Evolutionary conservation across 2,797 vertebrate species (phyloP), one percentile per base, ranked within the genome.

Genomic region (Hirundo rustica): DNA sequence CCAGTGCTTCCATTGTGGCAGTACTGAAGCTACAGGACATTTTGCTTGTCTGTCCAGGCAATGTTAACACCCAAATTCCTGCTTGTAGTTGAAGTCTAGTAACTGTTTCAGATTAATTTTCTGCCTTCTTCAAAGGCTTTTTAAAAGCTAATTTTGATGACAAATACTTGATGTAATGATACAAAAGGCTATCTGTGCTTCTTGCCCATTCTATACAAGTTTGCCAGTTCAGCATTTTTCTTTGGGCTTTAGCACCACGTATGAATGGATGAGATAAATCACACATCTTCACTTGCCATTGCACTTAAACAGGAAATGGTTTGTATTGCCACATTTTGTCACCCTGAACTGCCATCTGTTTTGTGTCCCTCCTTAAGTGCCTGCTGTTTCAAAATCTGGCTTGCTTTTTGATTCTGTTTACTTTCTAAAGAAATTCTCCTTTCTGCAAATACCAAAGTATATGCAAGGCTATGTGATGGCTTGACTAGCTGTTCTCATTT

Each of bases 161-260:
- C 51, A 64, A 58, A 58, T 58, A 58, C 36, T 60, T 40, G 36
- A 5, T 11, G 1, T 34, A 17, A 23, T 34, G 51, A 25, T 83
- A 38, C 30, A 62, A 53, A 81, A 71, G 26, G 9, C n/a, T 50
- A 0, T 25, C n/a, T 54, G 3, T 53, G 42, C 8, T 72, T 3
- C 40, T 81, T 92, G 40, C 30, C 47, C 2, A 1, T 79, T 71
- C 40, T 38, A n/a, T 40, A 10, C 0, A 8, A 47, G 36, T 65
- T 38, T 47, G 38, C 53, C 64, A 34, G 53, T 53, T 62, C 40
- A 81, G 18, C 13, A 2, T 72, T 73, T 85, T 86, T 60, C 26
- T 60, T 1, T 1, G 0, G 18, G 57, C 55, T 89, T 79, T 55
- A 76, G 48, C 0, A 0, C 55, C 15, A 2, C 1, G 0, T 77